These are phyloP conservation scores for Alentia gelatinosa DNA, from an alignment of 2,888 invertebrate species.

Conservation along the genomic window DNA sequence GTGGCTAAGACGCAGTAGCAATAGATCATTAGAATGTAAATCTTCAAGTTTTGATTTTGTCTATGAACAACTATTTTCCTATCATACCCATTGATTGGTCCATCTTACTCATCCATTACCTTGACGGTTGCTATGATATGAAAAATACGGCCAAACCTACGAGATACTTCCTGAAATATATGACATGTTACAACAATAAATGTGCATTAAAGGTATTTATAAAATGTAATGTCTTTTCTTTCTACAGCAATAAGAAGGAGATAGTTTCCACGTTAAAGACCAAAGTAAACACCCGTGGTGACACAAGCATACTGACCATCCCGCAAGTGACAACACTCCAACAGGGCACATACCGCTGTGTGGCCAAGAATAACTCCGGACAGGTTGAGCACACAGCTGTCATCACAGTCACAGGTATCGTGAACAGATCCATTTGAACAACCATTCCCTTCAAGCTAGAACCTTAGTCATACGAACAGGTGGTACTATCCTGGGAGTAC, in stretches of 20 bases:
- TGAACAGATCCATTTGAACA: slow-evolving; percentile 24
- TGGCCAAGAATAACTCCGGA: slow-evolving; percentile 65
- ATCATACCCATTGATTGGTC: too few species aligned
- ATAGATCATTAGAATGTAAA: too few species aligned
- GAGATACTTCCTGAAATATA: too few species aligned
- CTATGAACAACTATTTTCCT: too few species aligned
- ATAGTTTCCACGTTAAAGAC: slow-evolving; percentile 84
- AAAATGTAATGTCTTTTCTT: neutral
- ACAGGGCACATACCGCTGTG: slow-evolving; percentile 25
- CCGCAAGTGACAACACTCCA: neutral
- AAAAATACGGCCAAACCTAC: too few species aligned
- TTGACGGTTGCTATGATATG: too few species aligned
- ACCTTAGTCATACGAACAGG: neutral
- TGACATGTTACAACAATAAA: too few species aligned
- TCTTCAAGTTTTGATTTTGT: too few species aligned
- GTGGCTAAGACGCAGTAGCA: too few species aligned
- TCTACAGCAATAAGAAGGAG: slow-evolving; percentile 22
- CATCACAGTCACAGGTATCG: slow-evolving; percentile 92
- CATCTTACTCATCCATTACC: too few species aligned
- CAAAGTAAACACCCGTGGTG: neutral
- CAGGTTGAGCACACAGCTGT: slow-evolving; percentile 76
- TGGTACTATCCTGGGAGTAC: neutral
- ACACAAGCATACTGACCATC: neutral
- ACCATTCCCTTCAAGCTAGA: neutral
- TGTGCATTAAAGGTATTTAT: too few species aligned